Evolutionary conservation across 2,797 vertebrate species (phyloP).

Genomic region (Carcharodon carcharias): DNA sequence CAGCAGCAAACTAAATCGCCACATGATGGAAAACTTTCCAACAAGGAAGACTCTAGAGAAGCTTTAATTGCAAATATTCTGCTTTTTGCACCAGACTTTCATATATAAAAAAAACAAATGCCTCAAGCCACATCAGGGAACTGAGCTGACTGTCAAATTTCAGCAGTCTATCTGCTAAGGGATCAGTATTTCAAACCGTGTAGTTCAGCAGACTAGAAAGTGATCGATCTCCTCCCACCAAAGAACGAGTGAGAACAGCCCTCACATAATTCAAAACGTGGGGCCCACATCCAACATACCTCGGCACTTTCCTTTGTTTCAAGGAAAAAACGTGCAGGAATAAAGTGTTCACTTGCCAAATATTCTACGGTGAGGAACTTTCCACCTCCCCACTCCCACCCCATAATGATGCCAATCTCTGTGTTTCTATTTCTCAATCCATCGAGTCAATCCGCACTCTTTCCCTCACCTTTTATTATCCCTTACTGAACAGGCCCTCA

Average conservation of each 20-base stretch:
- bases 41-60: background rate
- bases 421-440: background rate
- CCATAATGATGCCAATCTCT: background rate
- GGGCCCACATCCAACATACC: background rate
- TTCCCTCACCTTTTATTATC: background rate
- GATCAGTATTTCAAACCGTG: background rate
- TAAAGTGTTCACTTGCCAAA: background rate
- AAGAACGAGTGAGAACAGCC: background rate
- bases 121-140: background rate
- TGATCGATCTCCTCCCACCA: background rate
- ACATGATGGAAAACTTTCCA: background rate
- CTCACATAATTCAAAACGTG: background rate
- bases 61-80: background rate
- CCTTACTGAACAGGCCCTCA: background rate
- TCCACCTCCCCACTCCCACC: too few relatives aligned
- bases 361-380: background rate
- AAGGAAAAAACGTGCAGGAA: background rate
- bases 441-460: background rate
- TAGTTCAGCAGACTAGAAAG: background rate
- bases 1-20: background rate
- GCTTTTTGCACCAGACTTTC: background rate
- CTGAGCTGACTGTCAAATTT: background rate
- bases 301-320: background rate
- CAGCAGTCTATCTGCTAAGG: background rate
- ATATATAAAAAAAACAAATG: background rate